Evolutionary conservation across 1,140 invertebrate species (phyloP).

Genomic region (Diprion similis): DNA sequence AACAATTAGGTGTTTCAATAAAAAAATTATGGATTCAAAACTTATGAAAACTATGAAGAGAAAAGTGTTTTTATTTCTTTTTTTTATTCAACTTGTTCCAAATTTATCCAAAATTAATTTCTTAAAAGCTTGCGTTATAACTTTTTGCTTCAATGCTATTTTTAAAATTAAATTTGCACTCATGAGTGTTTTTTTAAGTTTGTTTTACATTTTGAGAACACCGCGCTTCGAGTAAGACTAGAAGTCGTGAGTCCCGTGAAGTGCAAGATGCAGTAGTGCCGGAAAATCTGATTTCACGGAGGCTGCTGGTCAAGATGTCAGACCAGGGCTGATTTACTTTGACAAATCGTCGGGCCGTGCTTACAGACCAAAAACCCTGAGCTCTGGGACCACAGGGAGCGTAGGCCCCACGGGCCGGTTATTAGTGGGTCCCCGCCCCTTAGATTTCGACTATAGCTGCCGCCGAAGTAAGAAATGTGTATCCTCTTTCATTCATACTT

Average conservation of each 20-base stretch:
- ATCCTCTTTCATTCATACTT: background rate
- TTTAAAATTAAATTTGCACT: too few relatives aligned
- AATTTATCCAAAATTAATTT: too few relatives aligned
- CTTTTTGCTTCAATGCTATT: too few relatives aligned
- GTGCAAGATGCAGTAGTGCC: background rate
- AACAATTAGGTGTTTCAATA: too few relatives aligned
- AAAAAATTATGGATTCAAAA: too few relatives aligned
- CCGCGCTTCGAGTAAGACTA: background rate
- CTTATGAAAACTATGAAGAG: too few relatives aligned
- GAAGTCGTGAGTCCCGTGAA: background rate
- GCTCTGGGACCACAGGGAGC: background rate
- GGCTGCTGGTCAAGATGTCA: background rate
- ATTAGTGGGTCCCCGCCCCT: background rate
- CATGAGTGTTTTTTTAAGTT: too few relatives aligned
- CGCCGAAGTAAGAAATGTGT: background rate
- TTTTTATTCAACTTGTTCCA: too few relatives aligned
- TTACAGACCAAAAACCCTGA: background rate
- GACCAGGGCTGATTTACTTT: conserved; percentile 2
- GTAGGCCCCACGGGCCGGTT: background rate
- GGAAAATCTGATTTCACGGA: background rate
- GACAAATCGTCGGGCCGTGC: background rate
- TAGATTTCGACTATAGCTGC: background rate
- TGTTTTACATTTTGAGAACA: too few relatives aligned
- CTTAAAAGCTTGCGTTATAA: too few relatives aligned
- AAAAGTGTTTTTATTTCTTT: too few relatives aligned